Percentiles rank a stretch among this genome's conserved stretches.
Conservation (phyloP, 2,888 invertebrate genomes). For the Heteromurus nitidus region DNA sequence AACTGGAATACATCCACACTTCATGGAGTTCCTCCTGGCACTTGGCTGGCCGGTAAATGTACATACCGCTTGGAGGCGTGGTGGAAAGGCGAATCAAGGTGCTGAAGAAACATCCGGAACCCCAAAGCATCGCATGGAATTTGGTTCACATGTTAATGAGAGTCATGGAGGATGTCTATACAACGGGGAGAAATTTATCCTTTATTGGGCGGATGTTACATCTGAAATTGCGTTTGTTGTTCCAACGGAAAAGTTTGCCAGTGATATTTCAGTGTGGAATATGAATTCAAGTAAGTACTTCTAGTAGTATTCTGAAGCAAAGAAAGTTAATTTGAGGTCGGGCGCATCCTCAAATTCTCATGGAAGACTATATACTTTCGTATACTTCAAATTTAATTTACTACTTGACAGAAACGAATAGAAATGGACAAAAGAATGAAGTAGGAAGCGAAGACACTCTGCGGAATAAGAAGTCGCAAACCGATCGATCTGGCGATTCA, state of each 20-base stretch:
- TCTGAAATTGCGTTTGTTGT: constrained; percentile 97
- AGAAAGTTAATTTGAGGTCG: constrained; percentile 26
- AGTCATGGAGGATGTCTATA: constrained; percentile 83
- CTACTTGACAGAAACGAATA: too few species aligned
- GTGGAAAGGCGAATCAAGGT: constrained; percentile 2
- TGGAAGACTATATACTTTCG: too few species aligned
- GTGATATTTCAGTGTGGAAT: constrained; percentile 67
- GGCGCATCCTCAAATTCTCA: constrained; percentile 1
- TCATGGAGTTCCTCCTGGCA: constrained; percentile 80
- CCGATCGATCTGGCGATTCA: constrained; percentile 77
- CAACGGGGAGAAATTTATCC: constrained; percentile 88
- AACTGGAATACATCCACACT: constrained; percentile 77
- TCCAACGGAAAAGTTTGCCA: constrained; percentile 78
- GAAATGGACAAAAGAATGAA: constrained; percentile 21
- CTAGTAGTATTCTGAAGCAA: background rate
- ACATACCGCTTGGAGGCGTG: constrained; percentile 86
- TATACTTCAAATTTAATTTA: too few species aligned
- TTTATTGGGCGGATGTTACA: constrained; percentile 97
- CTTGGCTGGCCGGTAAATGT: constrained; percentile 93
- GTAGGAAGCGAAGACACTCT: constrained; percentile 48
- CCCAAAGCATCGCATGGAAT: constrained; percentile 45
- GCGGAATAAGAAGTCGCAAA: constrained; percentile 61
- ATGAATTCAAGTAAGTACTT: constrained; percentile 25
- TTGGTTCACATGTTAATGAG: constrained; percentile 68
- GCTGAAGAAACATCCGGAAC: constrained; percentile 23